Base-by-base conservation (phyloP, 2,113 vertebrate species). In the Lepidothrix coronata region DNA sequence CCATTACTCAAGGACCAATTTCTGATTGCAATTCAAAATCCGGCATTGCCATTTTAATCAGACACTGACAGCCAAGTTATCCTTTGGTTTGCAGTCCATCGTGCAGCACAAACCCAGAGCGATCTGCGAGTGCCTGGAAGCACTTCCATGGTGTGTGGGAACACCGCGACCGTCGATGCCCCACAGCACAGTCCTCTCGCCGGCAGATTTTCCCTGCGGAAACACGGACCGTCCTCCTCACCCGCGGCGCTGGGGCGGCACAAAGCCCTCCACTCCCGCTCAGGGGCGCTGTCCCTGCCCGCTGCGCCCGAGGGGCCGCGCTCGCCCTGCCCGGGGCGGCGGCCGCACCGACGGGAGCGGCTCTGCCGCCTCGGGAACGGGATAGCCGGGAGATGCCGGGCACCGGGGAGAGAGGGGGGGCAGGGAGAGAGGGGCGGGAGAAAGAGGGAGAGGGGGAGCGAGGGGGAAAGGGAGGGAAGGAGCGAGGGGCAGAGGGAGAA, bases 61-160 rank as follows among this genome's bases (percentile, higher is more conserved):
- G 70, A 11, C 15, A 21, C 16, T 3, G 65, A 28, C 20, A 27
- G 21, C 14, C 10, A n/a, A 8, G 20, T 17, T 52, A 68, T 13
- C 35, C 33, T 54, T 28, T 7, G 39, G 6, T 39, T 78, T 61
- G 57, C 35, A 39, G 62, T 2, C 9, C 35, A 5, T 41, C 3
- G 18, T 5, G 17, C 52, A 55, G 48, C 49, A 43, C 58, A 68
- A 48, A 33, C 15, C 9, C 61, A 5, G 0, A 3, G 18, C 0
- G 3, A 44, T 7, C 6, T 20, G 25, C 4, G 1, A 11, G 71
- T 0, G 21, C 39, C 12, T 6, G 30, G 30, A 44, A 52, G 24
- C 46, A 7, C 6, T 28, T 16, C 9, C 2, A 2, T 0, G 11
- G 22, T 1, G n/a, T 0, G 2, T 0, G 20, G 10, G 3, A 61